Percentiles rank a stretch among this genome's conserved stretches.
Conservation (phyloP, 2,888 invertebrate species). For the Caenorhabditis sp. region DNA sequence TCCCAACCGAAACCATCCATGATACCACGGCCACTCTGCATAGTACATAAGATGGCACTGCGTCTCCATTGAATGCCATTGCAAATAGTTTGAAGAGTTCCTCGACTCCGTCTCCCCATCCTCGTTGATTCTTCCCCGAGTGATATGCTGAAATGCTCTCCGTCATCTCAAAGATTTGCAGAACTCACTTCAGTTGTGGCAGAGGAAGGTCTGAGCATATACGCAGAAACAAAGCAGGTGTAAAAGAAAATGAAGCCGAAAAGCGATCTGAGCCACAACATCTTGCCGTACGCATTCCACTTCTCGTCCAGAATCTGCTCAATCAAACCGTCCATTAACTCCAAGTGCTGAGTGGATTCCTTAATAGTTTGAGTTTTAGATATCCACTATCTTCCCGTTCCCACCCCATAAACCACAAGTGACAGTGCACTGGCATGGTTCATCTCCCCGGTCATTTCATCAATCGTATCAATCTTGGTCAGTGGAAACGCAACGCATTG, state of each 20-base stretch:
- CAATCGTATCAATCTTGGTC: slow-evolving; percentile 95
- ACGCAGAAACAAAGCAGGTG: slow-evolving; percentile 91
- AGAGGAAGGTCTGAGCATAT: slow-evolving; percentile 88
- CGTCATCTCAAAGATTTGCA: neutral
- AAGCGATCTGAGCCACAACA: slow-evolving; percentile 86
- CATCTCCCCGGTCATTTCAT: slow-evolving; percentile 93
- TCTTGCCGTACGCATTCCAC: slow-evolving; percentile 94
- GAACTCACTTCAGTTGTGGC: slow-evolving; percentile 73
- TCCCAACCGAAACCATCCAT: slow-evolving; percentile 71
- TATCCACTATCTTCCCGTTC: neutral
- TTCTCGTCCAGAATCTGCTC: slow-evolving; percentile 95
- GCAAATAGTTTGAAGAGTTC: slow-evolving; percentile 39
- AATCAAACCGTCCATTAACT: slow-evolving; percentile 94
- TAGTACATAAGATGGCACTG: slow-evolving; percentile 70
- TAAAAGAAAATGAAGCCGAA: slow-evolving; percentile 94
- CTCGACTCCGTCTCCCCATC: slow-evolving; percentile 51
- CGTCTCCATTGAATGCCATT: slow-evolving; percentile 47
- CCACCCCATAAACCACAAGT: slow-evolving; percentile 95
- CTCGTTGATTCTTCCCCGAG: slow-evolving; percentile 52
- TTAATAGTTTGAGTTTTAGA: slow-evolving; percentile 84
- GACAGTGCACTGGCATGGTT: slow-evolving; percentile 96
- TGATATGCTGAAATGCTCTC: slow-evolving; percentile 42
- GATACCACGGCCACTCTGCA: slow-evolving; percentile 62
- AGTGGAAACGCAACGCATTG: slow-evolving; percentile 86
- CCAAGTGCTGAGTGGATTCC: slow-evolving; percentile 96